Conservation (phyloP, 23 tunicate species). For the Styela plicata region DNA sequence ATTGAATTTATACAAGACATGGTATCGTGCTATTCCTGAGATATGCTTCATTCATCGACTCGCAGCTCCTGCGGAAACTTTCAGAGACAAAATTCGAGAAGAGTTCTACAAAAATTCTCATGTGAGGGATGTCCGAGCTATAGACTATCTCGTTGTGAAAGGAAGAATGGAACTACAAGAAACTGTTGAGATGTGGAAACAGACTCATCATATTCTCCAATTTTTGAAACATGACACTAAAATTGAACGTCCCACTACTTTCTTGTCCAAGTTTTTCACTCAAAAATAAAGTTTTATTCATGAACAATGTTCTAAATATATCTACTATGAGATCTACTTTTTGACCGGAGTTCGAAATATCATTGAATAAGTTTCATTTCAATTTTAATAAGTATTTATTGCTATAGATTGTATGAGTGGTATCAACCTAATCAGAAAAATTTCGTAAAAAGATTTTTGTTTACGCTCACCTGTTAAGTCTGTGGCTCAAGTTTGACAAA, state of each 20-base stretch:
- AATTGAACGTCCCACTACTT: conserved; percentile 55
- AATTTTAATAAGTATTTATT: too few species aligned
- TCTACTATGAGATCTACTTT: too few species aligned
- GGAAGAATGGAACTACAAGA: conserved; percentile 93
- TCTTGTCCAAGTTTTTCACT: conserved; percentile 79
- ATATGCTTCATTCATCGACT: conserved; percentile 44
- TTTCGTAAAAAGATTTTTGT: too few species aligned
- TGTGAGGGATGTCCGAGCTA: conserved; percentile 68
- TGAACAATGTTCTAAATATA: too few species aligned
- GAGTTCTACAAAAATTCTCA: conserved; percentile 81
- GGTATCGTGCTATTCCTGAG: conserved; percentile 64
- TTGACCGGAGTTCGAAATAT: too few species aligned
- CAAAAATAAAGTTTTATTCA: conserved; percentile 38
- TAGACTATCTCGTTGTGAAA: conserved; percentile 77
- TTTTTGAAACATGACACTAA: conserved; percentile 36
- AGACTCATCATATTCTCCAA: conserved; percentile 54
- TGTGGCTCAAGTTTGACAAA: too few species aligned
- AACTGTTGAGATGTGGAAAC: conserved; percentile 77
- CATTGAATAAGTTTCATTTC: too few species aligned
- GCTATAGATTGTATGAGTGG: too few species aligned
- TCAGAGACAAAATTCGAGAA: conserved; percentile 53
- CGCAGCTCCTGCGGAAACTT: conserved; percentile 37
- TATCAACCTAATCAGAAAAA: too few species aligned
- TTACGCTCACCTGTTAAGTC: too few species aligned
- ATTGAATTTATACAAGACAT: conserved; percentile 68